These are phyloP conservation scores for Nomada hirtipes DNA, from an alignment of 2,888 invertebrate genomes.

Conservation along the genomic window DNA sequence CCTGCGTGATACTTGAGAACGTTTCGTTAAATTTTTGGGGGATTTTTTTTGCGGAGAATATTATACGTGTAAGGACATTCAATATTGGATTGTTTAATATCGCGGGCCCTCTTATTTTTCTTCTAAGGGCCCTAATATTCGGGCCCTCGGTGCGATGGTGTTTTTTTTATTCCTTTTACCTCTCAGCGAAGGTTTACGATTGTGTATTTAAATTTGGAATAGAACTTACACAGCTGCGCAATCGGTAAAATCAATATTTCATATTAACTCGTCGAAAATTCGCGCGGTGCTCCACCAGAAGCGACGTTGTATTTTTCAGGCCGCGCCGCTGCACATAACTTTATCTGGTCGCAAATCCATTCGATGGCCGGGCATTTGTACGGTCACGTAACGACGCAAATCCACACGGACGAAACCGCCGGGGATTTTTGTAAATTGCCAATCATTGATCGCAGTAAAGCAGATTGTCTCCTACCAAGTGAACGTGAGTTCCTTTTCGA, in stretches of 20 bases:
- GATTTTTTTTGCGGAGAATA: neutral
- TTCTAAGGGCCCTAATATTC: too few relatives aligned
- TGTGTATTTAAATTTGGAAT: neutral
- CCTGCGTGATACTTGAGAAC: constrained; percentile 5
- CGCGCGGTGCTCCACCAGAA: neutral
- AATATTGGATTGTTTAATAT: neutral
- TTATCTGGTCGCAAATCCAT: constrained; percentile 66
- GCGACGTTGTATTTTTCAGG: constrained; percentile 24
- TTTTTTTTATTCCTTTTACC: neutral
- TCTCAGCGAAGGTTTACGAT: neutral
- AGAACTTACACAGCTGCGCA: neutral
- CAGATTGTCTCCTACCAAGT: constrained; percentile 71
- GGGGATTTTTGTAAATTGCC: constrained; percentile 81
- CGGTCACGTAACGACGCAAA: constrained; percentile 51
- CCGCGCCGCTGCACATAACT: constrained; percentile 44
- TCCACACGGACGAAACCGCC: constrained; percentile 67
- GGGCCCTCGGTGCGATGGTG: too few relatives aligned
- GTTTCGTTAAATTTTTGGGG: neutral
- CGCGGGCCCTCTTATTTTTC: too few relatives aligned
- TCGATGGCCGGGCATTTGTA: constrained; percentile 39
- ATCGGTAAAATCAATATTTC: constrained; percentile 32
- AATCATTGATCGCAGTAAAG: constrained; percentile 76
- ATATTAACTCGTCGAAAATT: constrained; percentile 14
- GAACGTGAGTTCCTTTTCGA: constrained; percentile 27
- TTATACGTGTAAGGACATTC: too few relatives aligned